Evolutionary conservation across 2,113 vertebrate species (phyloP).

Genomic region (Myrmecophaga tridactyla): DNA sequence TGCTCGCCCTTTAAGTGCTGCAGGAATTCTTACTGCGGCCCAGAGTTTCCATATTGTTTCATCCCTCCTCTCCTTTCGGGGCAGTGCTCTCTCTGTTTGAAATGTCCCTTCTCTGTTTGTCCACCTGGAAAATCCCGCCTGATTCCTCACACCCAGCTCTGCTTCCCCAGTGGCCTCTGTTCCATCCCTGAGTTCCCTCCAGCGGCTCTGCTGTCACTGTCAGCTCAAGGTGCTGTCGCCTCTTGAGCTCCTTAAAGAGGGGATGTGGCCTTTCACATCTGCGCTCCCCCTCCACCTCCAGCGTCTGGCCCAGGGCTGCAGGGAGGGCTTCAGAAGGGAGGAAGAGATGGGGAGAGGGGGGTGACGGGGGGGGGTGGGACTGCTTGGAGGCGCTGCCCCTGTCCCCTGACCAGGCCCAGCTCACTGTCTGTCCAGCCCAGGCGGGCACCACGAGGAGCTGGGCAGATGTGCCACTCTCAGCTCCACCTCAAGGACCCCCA

Average conservation of each 20-base stretch:
- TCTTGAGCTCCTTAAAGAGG: neutral
- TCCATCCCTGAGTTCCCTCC: neutral
- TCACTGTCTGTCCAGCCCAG: neutral
- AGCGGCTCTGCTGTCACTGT: neutral
- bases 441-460: neutral
- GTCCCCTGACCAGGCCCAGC: neutral
- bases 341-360: too few species aligned
- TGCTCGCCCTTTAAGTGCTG: neutral
- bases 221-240: neutral
- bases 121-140: neutral
- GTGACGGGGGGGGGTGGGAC: slow-evolving; percentile 71
- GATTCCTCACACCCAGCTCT: neutral
- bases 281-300: too few species aligned
- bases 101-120: neutral
- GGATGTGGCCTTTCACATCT: neutral
- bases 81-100: neutral
- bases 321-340: neutral
- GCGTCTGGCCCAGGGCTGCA: neutral
- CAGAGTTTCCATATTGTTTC: neutral
- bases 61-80: neutral
- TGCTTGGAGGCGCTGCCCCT: neutral
- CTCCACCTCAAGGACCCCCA: neutral
- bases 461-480: neutral
- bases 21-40: neutral
- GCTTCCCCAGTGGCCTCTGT: neutral